Evolutionary conservation across 1,140 invertebrate genomes (phyloP), one percentile per base, ranked within the genome.

Genomic region (Octopus bimaculoides): DNA sequence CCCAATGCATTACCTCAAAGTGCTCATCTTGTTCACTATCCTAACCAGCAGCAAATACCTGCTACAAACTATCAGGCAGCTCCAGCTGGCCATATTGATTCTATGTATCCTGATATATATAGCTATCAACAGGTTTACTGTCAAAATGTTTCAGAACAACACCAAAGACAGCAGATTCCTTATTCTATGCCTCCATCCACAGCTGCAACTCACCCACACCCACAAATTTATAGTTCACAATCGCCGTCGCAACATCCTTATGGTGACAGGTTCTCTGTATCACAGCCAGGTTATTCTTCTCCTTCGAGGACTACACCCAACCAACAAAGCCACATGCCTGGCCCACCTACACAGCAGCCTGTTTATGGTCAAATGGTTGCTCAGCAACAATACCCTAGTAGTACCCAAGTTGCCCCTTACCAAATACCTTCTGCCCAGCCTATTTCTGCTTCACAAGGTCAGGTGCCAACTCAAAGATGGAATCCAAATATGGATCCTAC

Each of bases 241-340:
- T 41, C 26, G 3, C 26, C 26, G 3, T 41, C 26, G 26, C 79
- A 41, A 54, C 26, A 73, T 52, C 56, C 52, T 56, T 41, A 53
- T 71, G 76, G 52, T 54, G 75, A 80, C 26, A n/a, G 54, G 73
- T 79, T 75, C 69, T 61, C 71, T 79, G 20, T 52, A 52, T 12
- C 52, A 17, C 17, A 20, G 14, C 26, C 66, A 17, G 66, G 8
- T 6, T 71, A 71, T 14, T 14, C 7, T 14, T 71, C 66, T 71
- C 66, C 66, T 5, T 71, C 66, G 14, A 71, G 66, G 26, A n/a
- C 66, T 6, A 6, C 26, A 9, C 14, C 66, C 9, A 71, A 71
- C 3, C 66, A 71, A 14, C 17, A 71, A 14, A 9, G 17, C 26
- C 66, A 20, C 66, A 71, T 71, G 66, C 66, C 66, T 71, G 66